Percentiles rank a stretch among this genome's conserved stretches.
phyloP scores from a whole-genome alignment of 2,797 vertebrate species.

The Taeniopygia guttata region DNA sequence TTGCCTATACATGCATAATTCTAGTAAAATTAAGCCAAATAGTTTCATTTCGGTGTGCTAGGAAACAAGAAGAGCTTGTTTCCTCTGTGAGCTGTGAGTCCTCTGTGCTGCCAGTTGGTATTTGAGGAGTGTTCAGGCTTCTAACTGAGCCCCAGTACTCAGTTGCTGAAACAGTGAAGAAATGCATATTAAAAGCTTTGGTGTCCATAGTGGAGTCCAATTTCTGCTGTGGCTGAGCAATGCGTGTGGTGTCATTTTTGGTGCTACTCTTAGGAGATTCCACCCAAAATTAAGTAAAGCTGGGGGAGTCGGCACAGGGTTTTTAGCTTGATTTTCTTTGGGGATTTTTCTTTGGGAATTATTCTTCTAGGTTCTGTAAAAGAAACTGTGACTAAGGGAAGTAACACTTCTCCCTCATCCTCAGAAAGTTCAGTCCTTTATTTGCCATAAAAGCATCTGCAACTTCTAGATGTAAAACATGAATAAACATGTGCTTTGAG shows the following conservation, averaged over 20 bases:
- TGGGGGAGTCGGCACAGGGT: accelerated
- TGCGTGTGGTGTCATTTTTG: accelerated
- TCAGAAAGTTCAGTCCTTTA: not conserved
- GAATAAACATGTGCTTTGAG: not conserved
- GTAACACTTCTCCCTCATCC: accelerated
- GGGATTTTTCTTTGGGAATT: too few species aligned
- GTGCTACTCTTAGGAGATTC: not conserved
- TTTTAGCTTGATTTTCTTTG: not conserved
- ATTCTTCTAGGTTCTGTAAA: not conserved
- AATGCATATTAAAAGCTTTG: accelerated
- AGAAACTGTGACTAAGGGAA: not conserved
- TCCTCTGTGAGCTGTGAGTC: not conserved
- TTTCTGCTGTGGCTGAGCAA: not conserved
- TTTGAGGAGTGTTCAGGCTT: not conserved
- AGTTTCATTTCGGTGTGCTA: not conserved
- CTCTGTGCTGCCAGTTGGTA: not conserved
- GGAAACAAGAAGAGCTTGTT: not conserved
- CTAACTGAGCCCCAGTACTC: not conserved
- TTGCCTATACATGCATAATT: not conserved
- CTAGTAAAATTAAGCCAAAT: not conserved
- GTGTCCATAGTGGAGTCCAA: not conserved
- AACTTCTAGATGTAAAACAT: not conserved
- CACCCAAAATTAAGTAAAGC: not conserved
- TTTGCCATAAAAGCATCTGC: not conserved
- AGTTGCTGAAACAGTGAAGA: not conserved